These are phyloP conservation scores for Hanleya hanleyi DNA, from an alignment of 2,888 invertebrate genomes.

Conservation along the genomic window DNA sequence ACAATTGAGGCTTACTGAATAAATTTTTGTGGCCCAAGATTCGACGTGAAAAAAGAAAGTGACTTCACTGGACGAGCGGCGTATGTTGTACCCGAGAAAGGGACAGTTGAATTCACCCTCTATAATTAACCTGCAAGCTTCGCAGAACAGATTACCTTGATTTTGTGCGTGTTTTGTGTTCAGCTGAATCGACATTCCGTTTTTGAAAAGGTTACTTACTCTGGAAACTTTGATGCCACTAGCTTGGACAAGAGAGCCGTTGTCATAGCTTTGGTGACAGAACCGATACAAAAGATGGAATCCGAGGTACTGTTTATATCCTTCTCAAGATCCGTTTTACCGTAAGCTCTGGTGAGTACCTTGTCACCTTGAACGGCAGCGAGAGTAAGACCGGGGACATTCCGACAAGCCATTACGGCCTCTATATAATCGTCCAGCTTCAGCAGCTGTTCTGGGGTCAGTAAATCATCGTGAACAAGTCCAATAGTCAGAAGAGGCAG, in stretches of 20 bases:
- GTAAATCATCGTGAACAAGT: no score
- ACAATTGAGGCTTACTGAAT: no score
- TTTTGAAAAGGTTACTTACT: background rate
- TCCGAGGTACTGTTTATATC: background rate
- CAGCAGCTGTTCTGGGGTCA: background rate
- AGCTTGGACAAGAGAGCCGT: background rate
- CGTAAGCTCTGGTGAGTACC: background rate
- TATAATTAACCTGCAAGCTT: no score
- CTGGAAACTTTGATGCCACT: background rate
- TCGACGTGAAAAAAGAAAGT: no score
- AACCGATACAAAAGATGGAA: background rate
- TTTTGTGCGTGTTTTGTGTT: no score
- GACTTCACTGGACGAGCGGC: no score
- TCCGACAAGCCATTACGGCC: background rate
- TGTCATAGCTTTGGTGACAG: background rate
- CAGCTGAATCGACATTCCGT: no score
- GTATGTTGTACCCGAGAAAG: no score
- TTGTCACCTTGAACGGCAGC: background rate
- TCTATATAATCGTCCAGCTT: background rate
- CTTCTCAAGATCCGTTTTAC: background rate
- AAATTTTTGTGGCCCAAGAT: no score
- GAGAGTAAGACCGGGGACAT: background rate
- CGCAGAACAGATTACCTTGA: no score
- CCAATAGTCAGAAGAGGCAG: no score
- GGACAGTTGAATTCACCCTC: no score